Evolutionary conservation across 2,113 vertebrate genomes (phyloP), one percentile per base, ranked within the genome.

Genomic region (Pedionomus torquatus): DNA sequence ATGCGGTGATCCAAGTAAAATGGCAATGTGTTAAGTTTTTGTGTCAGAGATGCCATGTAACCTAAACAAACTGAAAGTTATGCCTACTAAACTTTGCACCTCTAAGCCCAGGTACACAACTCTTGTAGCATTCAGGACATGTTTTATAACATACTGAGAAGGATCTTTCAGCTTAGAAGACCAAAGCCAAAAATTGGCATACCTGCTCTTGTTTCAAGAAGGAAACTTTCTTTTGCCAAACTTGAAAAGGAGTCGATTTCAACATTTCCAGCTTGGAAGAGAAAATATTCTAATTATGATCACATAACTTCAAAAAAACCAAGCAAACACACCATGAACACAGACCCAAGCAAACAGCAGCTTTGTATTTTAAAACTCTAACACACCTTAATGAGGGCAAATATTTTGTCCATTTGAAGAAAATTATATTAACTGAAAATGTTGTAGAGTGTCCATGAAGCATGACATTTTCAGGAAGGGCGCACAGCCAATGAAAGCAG

Each of bases 401-500:
- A 87, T 95, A 86, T 78, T 93, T 96, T 94, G 43, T 21, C 81
- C 81, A 87, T 94, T 89, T 91, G 63, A 89, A 93, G 89, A 95
- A 93, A 97, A 83, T 41, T 54, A 68, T 72, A 61, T 93, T 90
- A 83, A 87, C 84, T 87, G 39, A 82, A 95, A 94, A 68, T 37
- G 55, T 48, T 88, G 60, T 26, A 28, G 76, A 82, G 83, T 68
- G 60, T n/a, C 69, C 37, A 39, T 23, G 51, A 93, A 80, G 71
- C 43, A 64, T 41, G 68, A 68, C 79, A 71, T 93, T 83, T 92
- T 81, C 46, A 92, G 57, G 68, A 85, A 79, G 68, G 75, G 76
- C 96, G 21, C 48, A 68, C 15, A 93, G 96, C 93, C 95, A 97
- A 93, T 55, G 51, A 94, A 97, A 96, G 86, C 93, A 96, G 93